Evolutionary conservation across 92 coral and sea anemone genomes (phyloP).

Genomic region (Porites evermanni): DNA sequence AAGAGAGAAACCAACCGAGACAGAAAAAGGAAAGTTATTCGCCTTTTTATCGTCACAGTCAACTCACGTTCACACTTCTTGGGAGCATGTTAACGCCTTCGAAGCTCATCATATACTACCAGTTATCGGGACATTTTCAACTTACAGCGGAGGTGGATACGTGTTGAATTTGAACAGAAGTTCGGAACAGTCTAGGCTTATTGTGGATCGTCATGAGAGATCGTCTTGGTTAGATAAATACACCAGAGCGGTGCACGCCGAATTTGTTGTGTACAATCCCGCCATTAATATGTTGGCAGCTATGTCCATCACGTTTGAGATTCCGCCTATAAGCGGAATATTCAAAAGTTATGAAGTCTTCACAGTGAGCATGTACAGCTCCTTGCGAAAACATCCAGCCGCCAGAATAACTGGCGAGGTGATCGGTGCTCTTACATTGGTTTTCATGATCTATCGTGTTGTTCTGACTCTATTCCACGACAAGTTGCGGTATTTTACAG

Average conservation of each 20-base stretch:
- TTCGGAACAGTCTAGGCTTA: conserved; percentile 15
- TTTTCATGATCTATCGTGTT: conserved; percentile 61
- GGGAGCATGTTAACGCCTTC: conserved; percentile 52
- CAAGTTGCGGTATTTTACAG: conserved; percentile 49
- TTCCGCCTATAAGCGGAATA: conserved; percentile 68
- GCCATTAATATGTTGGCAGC: conserved; percentile 62
- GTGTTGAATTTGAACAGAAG: conserved; percentile 37
- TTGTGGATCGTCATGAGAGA: conserved; percentile 27
- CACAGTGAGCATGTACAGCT: conserved; percentile 44
- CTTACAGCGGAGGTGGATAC: conserved; percentile 76
- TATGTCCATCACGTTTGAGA: conserved; percentile 55
- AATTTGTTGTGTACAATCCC: conserved; percentile 60
- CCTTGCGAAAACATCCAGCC: conserved; percentile 39
- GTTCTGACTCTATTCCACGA: conserved; percentile 50
- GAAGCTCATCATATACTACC: conserved; percentile 59
- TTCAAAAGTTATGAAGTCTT: conserved; percentile 41
- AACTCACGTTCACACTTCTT: conserved; percentile 28
- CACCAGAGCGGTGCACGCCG: conserved; percentile 68
- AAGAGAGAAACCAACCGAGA: conserved; percentile 5
- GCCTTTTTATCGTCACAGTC: conserved; percentile 17
- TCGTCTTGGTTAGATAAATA: conserved; percentile 57
- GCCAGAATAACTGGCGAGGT: conserved; percentile 46
- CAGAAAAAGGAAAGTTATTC: conserved; percentile 17
- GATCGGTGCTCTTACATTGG: conserved; percentile 32
- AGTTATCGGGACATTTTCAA: conserved; percentile 54